Percentiles rank a stretch among this genome's conserved stretches.
Conservation (phyloP, 2,797 vertebrate genomes). For the Glossophaga mutica region DNA sequence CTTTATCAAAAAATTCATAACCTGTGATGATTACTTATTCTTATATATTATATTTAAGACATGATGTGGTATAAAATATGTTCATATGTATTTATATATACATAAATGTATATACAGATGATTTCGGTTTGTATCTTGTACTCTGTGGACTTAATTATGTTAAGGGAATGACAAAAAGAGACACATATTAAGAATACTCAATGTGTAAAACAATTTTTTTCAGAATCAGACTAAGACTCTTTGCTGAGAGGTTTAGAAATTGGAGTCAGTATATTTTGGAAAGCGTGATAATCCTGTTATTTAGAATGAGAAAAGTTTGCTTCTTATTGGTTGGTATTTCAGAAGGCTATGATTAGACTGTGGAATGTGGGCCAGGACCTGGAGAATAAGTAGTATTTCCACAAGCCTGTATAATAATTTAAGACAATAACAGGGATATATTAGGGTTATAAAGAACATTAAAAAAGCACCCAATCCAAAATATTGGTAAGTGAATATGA, state of each 20-base stretch:
- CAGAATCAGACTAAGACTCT: neutral
- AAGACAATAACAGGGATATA: neutral
- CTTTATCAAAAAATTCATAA: neutral
- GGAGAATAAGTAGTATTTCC: neutral
- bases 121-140: neutral
- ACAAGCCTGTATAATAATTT: neutral
- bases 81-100: neutral
- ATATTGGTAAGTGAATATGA: neutral
- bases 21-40: neutral
- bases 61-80: neutral
- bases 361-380: neutral
- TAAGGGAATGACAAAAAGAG: neutral
- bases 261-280: neutral
- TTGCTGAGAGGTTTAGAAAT: neutral
- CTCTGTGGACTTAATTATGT: neutral
- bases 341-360: neutral
- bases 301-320: neutral
- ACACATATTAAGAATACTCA: neutral
- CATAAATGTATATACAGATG: neutral
- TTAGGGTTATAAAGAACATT: neutral
- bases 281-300: neutral
- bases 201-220: neutral
- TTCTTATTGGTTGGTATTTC: neutral
- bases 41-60: neutral
- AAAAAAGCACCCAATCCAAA: neutral